Evolutionary conservation across 2,888 invertebrate genomes (phyloP).

Genomic region (Eulithis prunata): DNA sequence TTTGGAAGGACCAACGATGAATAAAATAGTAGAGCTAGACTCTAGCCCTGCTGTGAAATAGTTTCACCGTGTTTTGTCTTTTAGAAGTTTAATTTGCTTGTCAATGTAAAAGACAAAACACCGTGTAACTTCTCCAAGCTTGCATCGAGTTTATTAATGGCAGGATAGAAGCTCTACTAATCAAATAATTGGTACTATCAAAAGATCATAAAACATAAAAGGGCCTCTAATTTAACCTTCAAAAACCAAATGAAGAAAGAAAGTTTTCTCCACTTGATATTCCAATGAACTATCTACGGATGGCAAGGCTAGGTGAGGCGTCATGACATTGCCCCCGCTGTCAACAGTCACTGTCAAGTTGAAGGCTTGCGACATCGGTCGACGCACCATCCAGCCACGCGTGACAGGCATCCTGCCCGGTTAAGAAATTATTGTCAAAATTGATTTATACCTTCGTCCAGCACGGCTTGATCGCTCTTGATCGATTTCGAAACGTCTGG

Average conservation of each 20-base stretch:
- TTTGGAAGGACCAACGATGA: background rate
- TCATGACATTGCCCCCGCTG: slow-evolving; percentile 41
- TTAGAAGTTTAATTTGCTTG: too few species aligned
- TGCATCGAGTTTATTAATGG: too few species aligned
- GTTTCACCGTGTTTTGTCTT: too few species aligned
- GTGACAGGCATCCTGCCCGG: slow-evolving; percentile 32
- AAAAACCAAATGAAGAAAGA: slow-evolving; percentile 19
- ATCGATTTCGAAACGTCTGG: slow-evolving; percentile 32
- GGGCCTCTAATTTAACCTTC: slow-evolving; percentile 20
- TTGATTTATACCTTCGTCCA: slow-evolving; percentile 31
- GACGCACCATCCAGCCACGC: slow-evolving; percentile 36
- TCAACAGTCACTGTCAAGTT: slow-evolving; percentile 42
- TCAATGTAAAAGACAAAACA: too few species aligned
- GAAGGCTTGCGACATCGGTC: slow-evolving; percentile 40
- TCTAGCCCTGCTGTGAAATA: background rate
- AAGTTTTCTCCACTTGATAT: slow-evolving; percentile 31
- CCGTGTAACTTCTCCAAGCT: too few species aligned
- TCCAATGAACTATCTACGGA: slow-evolving; percentile 32
- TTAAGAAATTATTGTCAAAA: slow-evolving; percentile 38
- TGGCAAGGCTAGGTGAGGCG: slow-evolving; percentile 30
- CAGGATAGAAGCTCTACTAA: background rate
- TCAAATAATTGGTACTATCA: background rate
- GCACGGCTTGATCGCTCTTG: slow-evolving; percentile 23
- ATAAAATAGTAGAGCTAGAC: too few species aligned
- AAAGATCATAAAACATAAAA: background rate